Evolutionary conservation across 2,113 vertebrate genomes (phyloP), one percentile per base, ranked within the genome.

Genomic region (Kryptolebias marmoratus): DNA sequence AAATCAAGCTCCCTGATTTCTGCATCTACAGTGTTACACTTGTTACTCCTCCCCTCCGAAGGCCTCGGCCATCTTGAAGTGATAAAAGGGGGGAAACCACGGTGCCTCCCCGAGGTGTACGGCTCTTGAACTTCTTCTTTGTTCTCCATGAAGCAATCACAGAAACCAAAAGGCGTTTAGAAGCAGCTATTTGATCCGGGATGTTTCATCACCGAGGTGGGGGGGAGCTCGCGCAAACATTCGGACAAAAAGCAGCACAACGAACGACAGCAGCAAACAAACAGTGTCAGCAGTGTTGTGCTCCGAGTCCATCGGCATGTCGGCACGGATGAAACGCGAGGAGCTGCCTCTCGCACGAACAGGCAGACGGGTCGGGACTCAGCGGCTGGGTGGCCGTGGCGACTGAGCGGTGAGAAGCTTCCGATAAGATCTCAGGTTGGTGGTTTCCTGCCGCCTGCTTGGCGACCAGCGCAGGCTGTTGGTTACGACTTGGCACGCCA

Each of bases 341-440:
- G 78, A 4, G 7, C 16, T 44, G 52, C 48, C 52, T 58, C 71
- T 82, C 68, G 78, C 71, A 80, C 70, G 84, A 86, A 78, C 66
- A 79, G 74, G 63, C 5, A 31, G 53, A 74, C 1, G 15, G 44
- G 71, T 76, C 50, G 63, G 60, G 28, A 71, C 48, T 47, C 73
- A 22, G 22, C 22, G 60, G 27, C 47, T 82, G 74, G 83, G 85
- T 90, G 85, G 83, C 48, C 75, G 27, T 15, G 30, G 36, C 71
- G 73, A 82, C 73, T 14, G 14, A 6, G n/a, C 57, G 44, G 75
- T 83, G 62, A 64, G 62, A 30, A 45, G 11, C 68, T 47, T 64
- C 32, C 28, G 80, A 90, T 89, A 88, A 67, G 50, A 86, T 87
- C 76, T 80, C 68, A 62, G 75, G 79, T 89, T 73, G 49, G 14